Conservation (phyloP, 2,797 vertebrate species). For the Telmatherina bonti region DNA sequence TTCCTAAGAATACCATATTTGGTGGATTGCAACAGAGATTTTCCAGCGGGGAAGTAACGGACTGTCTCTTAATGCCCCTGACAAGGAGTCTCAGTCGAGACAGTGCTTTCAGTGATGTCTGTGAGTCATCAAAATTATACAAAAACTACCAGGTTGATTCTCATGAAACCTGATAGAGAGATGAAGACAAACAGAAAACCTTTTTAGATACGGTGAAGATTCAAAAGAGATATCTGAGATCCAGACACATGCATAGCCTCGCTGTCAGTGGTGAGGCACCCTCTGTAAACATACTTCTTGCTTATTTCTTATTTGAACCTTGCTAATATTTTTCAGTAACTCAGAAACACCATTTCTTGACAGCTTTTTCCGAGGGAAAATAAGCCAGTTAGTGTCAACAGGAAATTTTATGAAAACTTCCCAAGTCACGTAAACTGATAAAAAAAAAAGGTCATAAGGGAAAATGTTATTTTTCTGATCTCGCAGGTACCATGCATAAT, state of each 20-base stretch:
- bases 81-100: background rate
- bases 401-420: no score
- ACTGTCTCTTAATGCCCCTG: constrained; percentile 7
- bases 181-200: background rate
- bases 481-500: no score
- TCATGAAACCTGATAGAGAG: background rate
- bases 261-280: no score
- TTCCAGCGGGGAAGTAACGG: background rate
- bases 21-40: background rate
- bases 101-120: background rate
- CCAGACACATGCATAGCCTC: background rate
- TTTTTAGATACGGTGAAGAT: no score
- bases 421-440: no score
- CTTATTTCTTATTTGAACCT: constrained; percentile 38
- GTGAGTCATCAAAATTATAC: background rate
- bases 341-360: constrained; percentile 33
- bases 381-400: constrained; percentile 42
- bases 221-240: background rate
- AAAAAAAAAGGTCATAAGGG: no score
- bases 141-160: background rate
- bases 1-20: constrained; percentile 3
- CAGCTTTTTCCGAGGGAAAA: constrained; percentile 53
- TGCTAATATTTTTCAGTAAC: constrained; percentile 22
- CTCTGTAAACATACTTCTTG: background rate
- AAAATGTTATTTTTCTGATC: no score